These are phyloP conservation scores for Distichodus sexfasciatus DNA, from an alignment of 2,797 vertebrate genomes.

Conservation along the genomic window DNA sequence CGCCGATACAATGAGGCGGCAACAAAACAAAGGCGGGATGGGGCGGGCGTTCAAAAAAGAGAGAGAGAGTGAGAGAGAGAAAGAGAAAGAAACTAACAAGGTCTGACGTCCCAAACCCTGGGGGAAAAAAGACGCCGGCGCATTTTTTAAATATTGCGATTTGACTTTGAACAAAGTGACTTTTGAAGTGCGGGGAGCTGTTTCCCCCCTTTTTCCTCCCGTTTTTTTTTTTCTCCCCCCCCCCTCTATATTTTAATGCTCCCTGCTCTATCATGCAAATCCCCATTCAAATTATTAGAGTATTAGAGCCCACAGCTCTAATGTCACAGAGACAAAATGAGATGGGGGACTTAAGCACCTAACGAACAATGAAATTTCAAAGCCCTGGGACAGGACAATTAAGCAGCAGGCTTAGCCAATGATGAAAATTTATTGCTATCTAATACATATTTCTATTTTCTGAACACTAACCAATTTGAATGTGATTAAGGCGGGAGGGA, in stretches of 20 bases:
- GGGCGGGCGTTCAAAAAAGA: slow-evolving; percentile 25
- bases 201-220: slow-evolving; percentile 75
- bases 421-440: slow-evolving; percentile 99
- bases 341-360: slow-evolving; percentile 99
- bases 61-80: slow-evolving; percentile 52
- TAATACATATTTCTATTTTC: slow-evolving; percentile 99
- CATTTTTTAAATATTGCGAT: slow-evolving; percentile 87
- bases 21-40: slow-evolving; percentile 61
- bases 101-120: slow-evolving; percentile 70
- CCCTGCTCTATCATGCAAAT: slow-evolving; percentile 99
- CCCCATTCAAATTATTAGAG: slow-evolving; percentile 99
- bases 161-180: slow-evolving; percentile 99
- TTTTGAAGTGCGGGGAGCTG: slow-evolving; percentile 95
- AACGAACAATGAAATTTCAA: slow-evolving; percentile 99
- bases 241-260: slow-evolving; percentile 98
- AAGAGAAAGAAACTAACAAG: slow-evolving; percentile 69
- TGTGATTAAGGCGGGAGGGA: slow-evolving; percentile 96
- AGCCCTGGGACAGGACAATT: slow-evolving; percentile 99
- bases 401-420: slow-evolving; percentile 99
- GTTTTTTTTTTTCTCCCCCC: too few species aligned
- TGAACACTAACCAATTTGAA: slow-evolving; percentile 99
- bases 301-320: slow-evolving; percentile 99
- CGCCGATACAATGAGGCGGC: not conserved
- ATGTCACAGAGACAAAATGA: slow-evolving; percentile 99
- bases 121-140: slow-evolving; percentile 67